Evolutionary conservation across 2,797 vertebrate species (phyloP), one percentile per base, ranked within the genome.

Genomic region (Buphagus erythrorhynchus): DNA sequence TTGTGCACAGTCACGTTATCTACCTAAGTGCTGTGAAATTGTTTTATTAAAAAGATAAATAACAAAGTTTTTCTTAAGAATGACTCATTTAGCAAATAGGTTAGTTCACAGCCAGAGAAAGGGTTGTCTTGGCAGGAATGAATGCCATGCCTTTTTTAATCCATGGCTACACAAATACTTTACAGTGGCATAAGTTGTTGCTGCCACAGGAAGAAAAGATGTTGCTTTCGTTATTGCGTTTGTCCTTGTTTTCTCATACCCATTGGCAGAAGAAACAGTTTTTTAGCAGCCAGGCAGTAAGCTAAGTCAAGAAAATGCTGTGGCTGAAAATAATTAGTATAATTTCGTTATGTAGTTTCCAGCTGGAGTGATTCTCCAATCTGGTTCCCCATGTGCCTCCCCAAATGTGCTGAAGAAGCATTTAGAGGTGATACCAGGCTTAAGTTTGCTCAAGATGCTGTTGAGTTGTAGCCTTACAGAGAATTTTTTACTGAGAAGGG

Each of bases 331-430:
- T 88, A 94, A 94, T 93, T 4, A 0, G 38, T 86, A 49, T 86
- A 42, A 80, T 91, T 95, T 89, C 2, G 29, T 85, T 82, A 45
- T 45, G 79, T 88, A 51, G 68, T 91, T 95, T 91, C 95, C 87
- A 95, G 87, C 90, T 95, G 91, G 95, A 93, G 93, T 0, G 22
- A 45, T 88, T 91, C 89, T 95, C 46, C 87, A 93, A 71, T 95
- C 93, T 97, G 91, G 87, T 80, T 93, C 79, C 65, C 93, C 68
- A 80, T 95, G 94, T 95, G 91, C 78, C 75, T 95, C 43, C 87
- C 75, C 84, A 91, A 91, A 86, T 86, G 91, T 91, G 75, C 68
- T 89, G 87, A 86, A 74, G 93, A 86, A 93, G 46, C 65, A 43
- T 52, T 93, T 62, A 77, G 89, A 93, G 71, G 33, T 5, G 4